Conservation (phyloP, 2,888 invertebrate genomes). For the Galerucella nymphaeae region DNA sequence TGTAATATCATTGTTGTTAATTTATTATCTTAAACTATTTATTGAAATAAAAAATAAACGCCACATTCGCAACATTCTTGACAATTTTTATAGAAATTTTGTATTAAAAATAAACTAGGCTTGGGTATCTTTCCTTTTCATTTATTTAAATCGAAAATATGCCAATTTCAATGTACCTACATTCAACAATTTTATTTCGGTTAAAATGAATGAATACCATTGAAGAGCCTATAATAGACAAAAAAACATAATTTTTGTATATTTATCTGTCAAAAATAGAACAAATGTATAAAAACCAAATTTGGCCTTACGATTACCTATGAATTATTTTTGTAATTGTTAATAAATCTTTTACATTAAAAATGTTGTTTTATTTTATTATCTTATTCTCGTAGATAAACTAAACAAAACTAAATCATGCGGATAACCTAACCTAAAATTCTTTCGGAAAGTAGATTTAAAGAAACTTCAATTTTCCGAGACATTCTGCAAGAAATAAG, state of each 20-base stretch:
- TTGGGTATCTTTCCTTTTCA: background rate
- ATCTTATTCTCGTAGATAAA: background rate
- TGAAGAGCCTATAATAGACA: too few species aligned
- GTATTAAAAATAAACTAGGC: background rate
- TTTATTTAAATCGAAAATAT: background rate
- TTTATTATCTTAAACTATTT: slow-evolving; percentile 17
- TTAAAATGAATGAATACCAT: too few species aligned
- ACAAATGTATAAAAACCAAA: slow-evolving; percentile 2
- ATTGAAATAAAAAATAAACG: background rate
- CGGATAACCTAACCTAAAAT: too few species aligned
- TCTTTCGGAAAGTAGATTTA: too few species aligned
- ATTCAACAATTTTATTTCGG: too few species aligned
- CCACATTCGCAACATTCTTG: background rate
- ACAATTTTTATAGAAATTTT: background rate
- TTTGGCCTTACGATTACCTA: slow-evolving; percentile 1
- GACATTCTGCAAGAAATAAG: too few species aligned
- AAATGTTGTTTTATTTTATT: background rate
- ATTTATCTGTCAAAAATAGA: background rate
- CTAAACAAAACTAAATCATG: too few species aligned
- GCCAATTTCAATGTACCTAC: too few species aligned
- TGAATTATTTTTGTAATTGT: slow-evolving; percentile 25
- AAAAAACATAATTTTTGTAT: background rate
- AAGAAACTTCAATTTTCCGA: too few species aligned
- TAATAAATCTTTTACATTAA: slow-evolving; percentile 18
- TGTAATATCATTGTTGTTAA: slow-evolving; percentile 18